These are phyloP conservation scores for Druceiella hillmani DNA, from an alignment of 2,888 invertebrate genomes.

Conservation along the genomic window DNA sequence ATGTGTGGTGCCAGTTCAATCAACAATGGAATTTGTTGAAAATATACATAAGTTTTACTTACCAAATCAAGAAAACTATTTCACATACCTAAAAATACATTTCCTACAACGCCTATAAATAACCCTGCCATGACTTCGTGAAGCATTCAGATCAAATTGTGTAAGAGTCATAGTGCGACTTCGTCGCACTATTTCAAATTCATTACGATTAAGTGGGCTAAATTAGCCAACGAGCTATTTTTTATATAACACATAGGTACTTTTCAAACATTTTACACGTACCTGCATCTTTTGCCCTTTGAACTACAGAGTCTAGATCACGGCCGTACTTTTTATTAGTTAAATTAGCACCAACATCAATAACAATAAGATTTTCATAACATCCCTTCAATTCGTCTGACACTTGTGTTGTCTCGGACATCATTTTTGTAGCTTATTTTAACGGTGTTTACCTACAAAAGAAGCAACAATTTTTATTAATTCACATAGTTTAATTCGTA, in stretches of 20 bases:
- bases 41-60: no score
- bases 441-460: conserved; percentile 45
- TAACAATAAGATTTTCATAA: conserved; percentile 87
- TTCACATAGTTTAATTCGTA: conserved; percentile 15
- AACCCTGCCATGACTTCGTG: no score
- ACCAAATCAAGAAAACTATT: no score
- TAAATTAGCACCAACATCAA: conserved; percentile 89
- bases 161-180: no score
- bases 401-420: not conserved
- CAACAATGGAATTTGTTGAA: no score
- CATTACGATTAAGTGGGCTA: no score
- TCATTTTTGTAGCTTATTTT: conserved; percentile 36
- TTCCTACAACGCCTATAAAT: no score
- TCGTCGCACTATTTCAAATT: no score
- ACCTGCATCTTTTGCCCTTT: conserved; percentile 91
- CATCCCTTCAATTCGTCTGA: conserved; percentile 64
- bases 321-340: conserved; percentile 90
- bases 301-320: conserved; percentile 87
- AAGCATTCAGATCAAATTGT: no score
- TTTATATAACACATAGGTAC: not conserved
- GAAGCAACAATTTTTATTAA: conserved; percentile 2
- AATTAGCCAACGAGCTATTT: no score
- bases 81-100: no score
- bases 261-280: conserved; percentile 22
- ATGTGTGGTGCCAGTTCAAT: no score